Base-by-base conservation (phyloP, 92 coral and sea anemone species). In the Umimayanthus kanabou region DNA sequence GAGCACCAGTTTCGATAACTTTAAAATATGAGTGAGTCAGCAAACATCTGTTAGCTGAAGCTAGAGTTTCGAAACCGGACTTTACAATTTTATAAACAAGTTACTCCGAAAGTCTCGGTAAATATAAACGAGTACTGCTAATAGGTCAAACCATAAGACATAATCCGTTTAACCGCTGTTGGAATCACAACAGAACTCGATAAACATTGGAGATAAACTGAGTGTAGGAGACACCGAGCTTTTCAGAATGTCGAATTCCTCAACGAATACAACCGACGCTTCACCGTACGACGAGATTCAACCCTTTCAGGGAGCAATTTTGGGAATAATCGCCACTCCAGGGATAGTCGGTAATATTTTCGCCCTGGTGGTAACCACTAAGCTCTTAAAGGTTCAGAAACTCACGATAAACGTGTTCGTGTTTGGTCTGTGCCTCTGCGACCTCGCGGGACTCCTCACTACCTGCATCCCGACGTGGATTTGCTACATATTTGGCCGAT, bases 351-450 rank as follows among this genome's bases (percentile, higher is more conserved):
- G 93, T 23, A 95, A 95, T 74, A 65, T 89, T 9, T 95, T 93
- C 81, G 98, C 98, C 20, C 73, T 93, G 43, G 90, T 95, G 11
- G 91, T 94, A 18, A 93, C 96, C 2, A 91, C 90, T 2, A 93
- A 79, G 72, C 89, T 95, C 22, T 76, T 95, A 25, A 83, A 89
- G 39, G 55, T 82, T 39, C 96, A 95, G 82, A 88, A 92, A 55
- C 92, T 93, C 6, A 94, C 93, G 66, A 93, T 93, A 23, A 95
- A 95, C 55, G 96, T 95, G 50, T 89, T 95, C 33, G 96, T 95
- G 18, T 88, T 95, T 29, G 98, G 94, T 9, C 81, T 95, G 81
- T 92, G 93, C 53, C 90, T 87, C 33, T 89, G 93, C 10, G 96
- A 95, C 75, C 92, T 95, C 0, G 81, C 92, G 13, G 94, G 96